Percentiles rank a stretch among this genome's conserved stretches.
phyloP scores from a whole-genome alignment of 2,797 vertebrate species.

The Holocentrus rufus region DNA sequence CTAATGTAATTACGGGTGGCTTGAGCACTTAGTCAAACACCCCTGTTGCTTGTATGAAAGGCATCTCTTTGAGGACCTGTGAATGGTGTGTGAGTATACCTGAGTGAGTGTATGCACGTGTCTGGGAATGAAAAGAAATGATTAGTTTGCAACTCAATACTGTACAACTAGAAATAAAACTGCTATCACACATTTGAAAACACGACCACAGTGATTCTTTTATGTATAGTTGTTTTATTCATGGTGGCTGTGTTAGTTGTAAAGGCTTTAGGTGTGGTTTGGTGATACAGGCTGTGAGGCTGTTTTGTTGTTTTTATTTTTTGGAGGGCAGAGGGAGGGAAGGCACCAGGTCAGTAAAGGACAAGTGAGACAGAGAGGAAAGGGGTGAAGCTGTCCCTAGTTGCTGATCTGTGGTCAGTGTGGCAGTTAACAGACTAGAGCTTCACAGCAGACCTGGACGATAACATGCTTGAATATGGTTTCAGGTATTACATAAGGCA shows the following conservation, averaged over 20 bases:
- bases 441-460: slow-evolving; percentile 35
- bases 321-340: slow-evolving; percentile 24
- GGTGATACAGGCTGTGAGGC: slow-evolving; percentile 44
- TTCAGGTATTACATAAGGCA: slow-evolving; percentile 40
- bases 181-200: slow-evolving; percentile 5
- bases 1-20: slow-evolving; percentile 48
- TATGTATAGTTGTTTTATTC: slow-evolving; percentile 69
- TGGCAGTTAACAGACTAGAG: slow-evolving; percentile 16
- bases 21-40: slow-evolving; percentile 24
- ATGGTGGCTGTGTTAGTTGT: slow-evolving; percentile 46
- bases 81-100: too few species aligned
- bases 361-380: background rate
- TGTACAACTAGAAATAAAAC: background rate
- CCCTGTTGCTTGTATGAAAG: slow-evolving; percentile 42
- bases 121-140: too few species aligned
- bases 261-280: slow-evolving; percentile 33
- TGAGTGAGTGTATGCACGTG: too few species aligned
- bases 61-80: background rate
- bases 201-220: slow-evolving; percentile 28
- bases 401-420: slow-evolving; percentile 35
- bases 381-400: slow-evolving; percentile 45
- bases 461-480: background rate
- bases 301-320: slow-evolving; percentile 12
- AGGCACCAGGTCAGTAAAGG: slow-evolving; percentile 53
- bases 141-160: background rate